Conservation (phyloP, 2,888 invertebrate genomes). For the Oscheius sp. region DNA sequence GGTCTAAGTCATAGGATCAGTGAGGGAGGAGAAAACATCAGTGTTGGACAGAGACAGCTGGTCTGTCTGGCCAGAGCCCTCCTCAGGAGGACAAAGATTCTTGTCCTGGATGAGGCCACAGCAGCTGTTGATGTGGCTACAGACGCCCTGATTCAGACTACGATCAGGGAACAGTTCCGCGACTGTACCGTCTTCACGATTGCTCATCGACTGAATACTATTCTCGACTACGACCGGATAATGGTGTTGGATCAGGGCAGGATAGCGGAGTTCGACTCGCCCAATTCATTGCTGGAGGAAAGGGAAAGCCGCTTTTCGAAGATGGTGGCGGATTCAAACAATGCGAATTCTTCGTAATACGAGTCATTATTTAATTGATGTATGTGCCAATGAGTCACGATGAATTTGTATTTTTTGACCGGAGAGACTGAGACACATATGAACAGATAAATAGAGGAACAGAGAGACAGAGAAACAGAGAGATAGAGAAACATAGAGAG, state of each 20-base stretch:
- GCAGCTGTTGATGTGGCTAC: conserved; percentile 77
- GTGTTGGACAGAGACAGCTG: conserved; percentile 41
- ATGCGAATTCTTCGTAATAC: not conserved
- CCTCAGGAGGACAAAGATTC: conserved; percentile 75
- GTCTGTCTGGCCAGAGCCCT: conserved; percentile 44
- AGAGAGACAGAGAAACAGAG: no score
- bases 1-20: conserved; percentile 55
- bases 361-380: not conserved
- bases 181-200: conserved; percentile 78
- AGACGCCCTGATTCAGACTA: conserved; percentile 76
- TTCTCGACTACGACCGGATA: conserved; percentile 82
- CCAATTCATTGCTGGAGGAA: conserved; percentile 73
- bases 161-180: conserved; percentile 83
- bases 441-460: no score
- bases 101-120: conserved; percentile 80
- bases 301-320: conserved; percentile 73
- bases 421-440: no score
- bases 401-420: no score
- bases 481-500: no score
- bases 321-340: conserved; percentile 75
- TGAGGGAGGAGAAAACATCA: conserved; percentile 66
- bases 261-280: conserved; percentile 75
- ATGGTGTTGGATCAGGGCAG: conserved; percentile 74
- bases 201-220: conserved; percentile 86
- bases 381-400: no score